phyloP scores from a whole-genome alignment of 2,113 vertebrate species.

The Callithrix jacchus region DNA sequence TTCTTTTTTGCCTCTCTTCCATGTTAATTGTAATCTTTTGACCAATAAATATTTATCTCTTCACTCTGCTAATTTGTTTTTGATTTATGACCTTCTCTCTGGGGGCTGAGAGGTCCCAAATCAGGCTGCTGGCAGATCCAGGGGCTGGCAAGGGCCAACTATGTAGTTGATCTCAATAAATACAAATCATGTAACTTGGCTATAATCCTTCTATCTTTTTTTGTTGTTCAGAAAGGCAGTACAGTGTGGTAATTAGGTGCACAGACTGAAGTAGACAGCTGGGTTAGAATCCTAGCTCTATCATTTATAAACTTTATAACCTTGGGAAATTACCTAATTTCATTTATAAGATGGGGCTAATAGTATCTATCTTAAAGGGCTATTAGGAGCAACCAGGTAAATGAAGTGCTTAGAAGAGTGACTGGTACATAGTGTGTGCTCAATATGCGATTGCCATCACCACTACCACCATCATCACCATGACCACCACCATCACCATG shows the following conservation, averaged over 20 bases:
- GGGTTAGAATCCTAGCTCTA: background rate
- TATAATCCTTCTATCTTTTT: background rate
- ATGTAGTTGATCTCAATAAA: background rate
- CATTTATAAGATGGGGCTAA: background rate
- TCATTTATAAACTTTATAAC: background rate
- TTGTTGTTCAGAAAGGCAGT: background rate
- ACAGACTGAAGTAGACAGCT: background rate
- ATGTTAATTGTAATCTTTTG: constrained; percentile 8
- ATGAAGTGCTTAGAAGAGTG: background rate
- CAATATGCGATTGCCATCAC: background rate
- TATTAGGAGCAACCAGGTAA: background rate
- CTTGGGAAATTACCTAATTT: background rate
- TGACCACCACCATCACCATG: background rate
- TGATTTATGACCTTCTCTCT: background rate
- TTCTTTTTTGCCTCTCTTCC: background rate
- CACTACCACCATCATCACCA: background rate
- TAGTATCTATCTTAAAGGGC: background rate
- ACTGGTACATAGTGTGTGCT: background rate
- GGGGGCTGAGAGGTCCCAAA: background rate
- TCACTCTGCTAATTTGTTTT: background rate
- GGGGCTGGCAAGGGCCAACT: no score
- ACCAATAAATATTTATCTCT: background rate
- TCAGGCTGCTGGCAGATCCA: no score
- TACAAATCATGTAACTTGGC: background rate
- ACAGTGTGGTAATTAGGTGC: background rate